Evolutionary conservation across 2,888 invertebrate genomes (phyloP).

Genomic region (Macaria liturata): DNA sequence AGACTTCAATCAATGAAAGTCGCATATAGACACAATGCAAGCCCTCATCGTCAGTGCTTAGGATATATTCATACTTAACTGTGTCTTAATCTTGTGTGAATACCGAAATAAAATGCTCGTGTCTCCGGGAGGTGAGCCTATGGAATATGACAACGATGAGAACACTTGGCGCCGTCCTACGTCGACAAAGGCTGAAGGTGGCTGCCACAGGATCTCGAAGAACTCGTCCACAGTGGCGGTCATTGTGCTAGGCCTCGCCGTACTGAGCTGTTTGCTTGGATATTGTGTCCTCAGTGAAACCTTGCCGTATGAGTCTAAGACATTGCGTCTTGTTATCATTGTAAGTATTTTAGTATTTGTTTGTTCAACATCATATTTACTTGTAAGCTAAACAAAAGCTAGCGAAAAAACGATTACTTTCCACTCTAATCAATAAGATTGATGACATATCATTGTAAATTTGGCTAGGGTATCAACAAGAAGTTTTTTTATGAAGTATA

Average conservation of each 20-base stretch:
- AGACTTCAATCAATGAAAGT: no score
- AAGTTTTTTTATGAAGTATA: no score
- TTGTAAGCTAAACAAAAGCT: no score
- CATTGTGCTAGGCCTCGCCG: conserved; percentile 70
- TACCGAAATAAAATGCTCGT: conserved; percentile 5
- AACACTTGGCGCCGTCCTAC: conserved; percentile 69
- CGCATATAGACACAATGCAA: no score
- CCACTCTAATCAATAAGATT: no score
- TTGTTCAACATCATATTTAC: no score
- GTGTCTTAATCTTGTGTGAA: no score
- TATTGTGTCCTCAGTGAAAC: conserved; percentile 77
- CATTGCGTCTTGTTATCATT: conserved; percentile 67
- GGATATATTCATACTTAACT: no score
- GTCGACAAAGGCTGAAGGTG: conserved; percentile 48
- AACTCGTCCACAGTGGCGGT: conserved; percentile 68
- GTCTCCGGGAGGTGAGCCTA: conserved; percentile 24
- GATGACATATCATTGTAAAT: no score
- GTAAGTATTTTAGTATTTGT: conserved; percentile 49
- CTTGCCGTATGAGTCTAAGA: conserved; percentile 74
- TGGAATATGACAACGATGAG: conserved; percentile 75
- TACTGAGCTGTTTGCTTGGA: conserved; percentile 74
- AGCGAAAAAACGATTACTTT: no score
- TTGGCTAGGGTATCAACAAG: no score
- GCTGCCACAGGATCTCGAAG: conserved; percentile 64
- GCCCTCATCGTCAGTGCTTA: background rate